Evolutionary conservation across 1,140 invertebrate species (phyloP), one percentile per base, ranked within the genome.

Genomic region (Neodiprion pinetum): DNA sequence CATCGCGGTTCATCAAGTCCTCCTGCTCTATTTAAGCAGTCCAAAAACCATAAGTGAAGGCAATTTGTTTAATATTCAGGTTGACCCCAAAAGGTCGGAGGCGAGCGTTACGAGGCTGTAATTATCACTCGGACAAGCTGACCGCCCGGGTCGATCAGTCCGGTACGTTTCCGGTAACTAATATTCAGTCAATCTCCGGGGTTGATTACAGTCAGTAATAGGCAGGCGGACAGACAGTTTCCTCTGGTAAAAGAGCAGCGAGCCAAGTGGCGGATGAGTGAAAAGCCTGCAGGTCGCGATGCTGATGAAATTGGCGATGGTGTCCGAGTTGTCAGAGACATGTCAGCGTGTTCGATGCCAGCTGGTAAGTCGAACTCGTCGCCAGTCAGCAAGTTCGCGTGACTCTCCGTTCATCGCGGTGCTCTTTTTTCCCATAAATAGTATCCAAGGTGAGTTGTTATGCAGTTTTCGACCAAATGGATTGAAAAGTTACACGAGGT

Each of bases 381-480:
- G 5, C 5, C 28, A 40, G 28, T 40, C 28, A 40, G 28, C 28
- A 1, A 5, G 28, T 40, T 40, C 28, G 28, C 28, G 28, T 40
- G 28, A 40, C 5, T 40, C 5, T 40, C 5, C 28, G 28, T 5
- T 40, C 28, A 5, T 5, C 28, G 28, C 28, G 28, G 28, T 40
- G 28, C 28, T 40, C 28, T 40, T 2, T 40, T 40, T 40, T 40
- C 28, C 5, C 28, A 40, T 40, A 40, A 40, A 40, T 40, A 1
- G 28, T 3, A 40, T 40, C 2, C 2, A 40, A 5, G 28, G 28
- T 40, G 50, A 4, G n/a, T 9, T 12, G 53, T 12, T 9, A 61
- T 61, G n/a, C 53, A 61, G 53, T 61, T 61, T 61, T 61, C 28
- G 53, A 61, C 53, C 53, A 61, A 61, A 61, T 61, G 53, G 53